Evolutionary conservation across 2,888 invertebrate species (phyloP), one percentile per base, ranked within the genome.

Genomic region (Nemoura dubitans): DNA sequence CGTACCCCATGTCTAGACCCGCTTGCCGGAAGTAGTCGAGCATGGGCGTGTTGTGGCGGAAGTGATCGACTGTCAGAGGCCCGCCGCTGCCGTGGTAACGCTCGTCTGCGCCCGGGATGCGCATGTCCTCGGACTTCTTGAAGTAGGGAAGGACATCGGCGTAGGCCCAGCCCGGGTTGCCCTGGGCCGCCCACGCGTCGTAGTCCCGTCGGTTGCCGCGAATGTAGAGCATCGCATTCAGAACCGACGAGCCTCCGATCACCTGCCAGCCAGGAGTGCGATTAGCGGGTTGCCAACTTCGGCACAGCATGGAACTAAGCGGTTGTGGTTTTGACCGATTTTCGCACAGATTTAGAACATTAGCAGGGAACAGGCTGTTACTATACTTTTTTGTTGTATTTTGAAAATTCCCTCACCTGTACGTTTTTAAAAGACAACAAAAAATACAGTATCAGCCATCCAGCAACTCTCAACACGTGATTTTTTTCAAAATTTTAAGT

Each of bases 211-310:
- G 94, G 90, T 98, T 97, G 0, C 98, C 98, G 86, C 98, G 92
- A 0, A 97, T 93, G 90, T 98, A 98, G 87, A 97, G 92, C 98
- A 98, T 98, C 26, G 97, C 98, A 90, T 98, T 98, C 0, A 98
- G 92, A 0, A 96, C 95, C 89, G 97, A 97, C 21, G 95, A 95
- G 0, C 98, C 98, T 0, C 94, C 94, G 27, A 97, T 92, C 6
- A 95, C 95, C 59, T 59, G 59, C 16, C 36, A 36, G 36, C 3
- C 36, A 36, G 3, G n/a, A n/a, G n/a, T n/a, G n/a, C n/a, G n/a
- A n/a, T n/a, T n/a, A n/a, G n/a, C n/a, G n/a, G n/a, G n/a, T n/a
- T n/a, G n/a, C n/a, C n/a, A n/a, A n/a, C n/a, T n/a, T n/a, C n/a
- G n/a, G n/a, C n/a, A n/a, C n/a, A n/a, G n/a, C n/a, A n/a, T n/a